phyloP scores from a whole-genome alignment of 2,888 invertebrate species.

The Phyllotreta striolata region DNA sequence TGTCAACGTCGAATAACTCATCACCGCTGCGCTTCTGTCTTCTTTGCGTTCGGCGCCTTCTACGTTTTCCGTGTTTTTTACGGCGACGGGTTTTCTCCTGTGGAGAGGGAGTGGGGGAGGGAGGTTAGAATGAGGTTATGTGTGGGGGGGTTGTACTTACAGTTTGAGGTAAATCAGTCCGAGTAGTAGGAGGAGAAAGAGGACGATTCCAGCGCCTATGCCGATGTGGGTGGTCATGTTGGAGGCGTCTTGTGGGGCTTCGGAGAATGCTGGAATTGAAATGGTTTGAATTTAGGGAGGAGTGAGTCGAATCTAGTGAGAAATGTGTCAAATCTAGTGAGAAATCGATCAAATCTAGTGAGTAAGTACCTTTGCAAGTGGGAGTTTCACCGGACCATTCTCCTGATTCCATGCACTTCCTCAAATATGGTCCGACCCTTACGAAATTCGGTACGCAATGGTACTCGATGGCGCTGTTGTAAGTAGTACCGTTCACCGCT shows the following conservation, averaged over 20 bases:
- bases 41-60: constrained; percentile 87
- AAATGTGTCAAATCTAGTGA: neutral
- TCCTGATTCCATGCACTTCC: constrained; percentile 85
- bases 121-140: constrained; percentile 38
- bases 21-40: constrained; percentile 86
- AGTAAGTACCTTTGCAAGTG: constrained; percentile 72
- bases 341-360: neutral
- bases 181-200: constrained; percentile 79
- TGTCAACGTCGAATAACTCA: constrained; percentile 86
- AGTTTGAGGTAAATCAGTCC: constrained; percentile 83
- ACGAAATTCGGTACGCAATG: constrained; percentile 88
- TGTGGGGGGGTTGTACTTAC: constrained; percentile 65
- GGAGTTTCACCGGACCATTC: constrained; percentile 90
- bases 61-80: constrained; percentile 88
- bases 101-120: no score
- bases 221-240: constrained; percentile 83
- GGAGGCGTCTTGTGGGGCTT: constrained; percentile 76
- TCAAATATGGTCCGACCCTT: constrained; percentile 80
- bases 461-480: constrained; percentile 86
- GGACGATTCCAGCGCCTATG: constrained; percentile 82
- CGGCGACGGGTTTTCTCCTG: constrained; percentile 85
- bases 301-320: neutral
- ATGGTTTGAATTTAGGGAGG: constrained; percentile 8
- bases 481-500: constrained; percentile 85
- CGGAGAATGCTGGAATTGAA: constrained; percentile 66